Evolutionary conservation across 2,888 invertebrate species (phyloP).

Genomic region (Andrena camellia): DNA sequence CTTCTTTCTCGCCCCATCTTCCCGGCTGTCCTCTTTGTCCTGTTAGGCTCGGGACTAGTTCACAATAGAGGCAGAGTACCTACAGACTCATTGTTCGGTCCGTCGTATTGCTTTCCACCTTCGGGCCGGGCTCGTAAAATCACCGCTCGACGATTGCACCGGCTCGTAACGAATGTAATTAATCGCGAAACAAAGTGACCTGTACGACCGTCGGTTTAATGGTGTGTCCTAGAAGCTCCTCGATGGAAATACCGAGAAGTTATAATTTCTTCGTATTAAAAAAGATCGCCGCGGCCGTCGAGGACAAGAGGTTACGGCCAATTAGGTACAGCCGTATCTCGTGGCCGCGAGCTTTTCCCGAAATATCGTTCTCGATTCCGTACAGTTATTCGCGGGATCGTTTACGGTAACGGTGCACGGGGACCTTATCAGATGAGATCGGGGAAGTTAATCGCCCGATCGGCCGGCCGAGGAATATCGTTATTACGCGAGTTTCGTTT

Average conservation of each 20-base stretch:
- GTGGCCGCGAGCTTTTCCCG: neutral
- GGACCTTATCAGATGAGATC: slow-evolving; percentile 28
- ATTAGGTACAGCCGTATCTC: neutral
- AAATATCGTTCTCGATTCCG: neutral
- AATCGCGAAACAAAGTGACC: slow-evolving; percentile 46
- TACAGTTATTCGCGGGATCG: slow-evolving; percentile 2
- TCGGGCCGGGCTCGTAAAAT: slow-evolving; percentile 61
- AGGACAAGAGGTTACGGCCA: neutral
- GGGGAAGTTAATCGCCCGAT: slow-evolving; percentile 10
- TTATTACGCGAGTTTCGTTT: slow-evolving; percentile 33
- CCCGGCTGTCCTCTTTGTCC: slow-evolving; percentile 45
- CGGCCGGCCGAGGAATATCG: neutral
- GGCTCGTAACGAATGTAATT: slow-evolving; percentile 50
- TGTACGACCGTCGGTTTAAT: neutral
- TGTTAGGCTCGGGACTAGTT: slow-evolving; percentile 39
- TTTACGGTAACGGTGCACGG: slow-evolving; percentile 7
- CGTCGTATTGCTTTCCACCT: slow-evolving; percentile 36
- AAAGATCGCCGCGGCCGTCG: too few species aligned
- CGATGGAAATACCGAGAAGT: slow-evolving; percentile 1
- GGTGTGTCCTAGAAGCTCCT: neutral
- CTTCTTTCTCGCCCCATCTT: slow-evolving; percentile 24
- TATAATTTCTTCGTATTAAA: too few species aligned
- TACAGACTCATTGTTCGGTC: slow-evolving; percentile 59
- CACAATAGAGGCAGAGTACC: slow-evolving; percentile 57
- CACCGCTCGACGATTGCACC: slow-evolving; percentile 31